A percentile compares a stretch with the other conserved stretches of the same genome.
These are phyloP conservation scores for Pygoscelis antarcticus DNA, from an alignment of 2,113 vertebrate genomes.

Conservation along the genomic window DNA sequence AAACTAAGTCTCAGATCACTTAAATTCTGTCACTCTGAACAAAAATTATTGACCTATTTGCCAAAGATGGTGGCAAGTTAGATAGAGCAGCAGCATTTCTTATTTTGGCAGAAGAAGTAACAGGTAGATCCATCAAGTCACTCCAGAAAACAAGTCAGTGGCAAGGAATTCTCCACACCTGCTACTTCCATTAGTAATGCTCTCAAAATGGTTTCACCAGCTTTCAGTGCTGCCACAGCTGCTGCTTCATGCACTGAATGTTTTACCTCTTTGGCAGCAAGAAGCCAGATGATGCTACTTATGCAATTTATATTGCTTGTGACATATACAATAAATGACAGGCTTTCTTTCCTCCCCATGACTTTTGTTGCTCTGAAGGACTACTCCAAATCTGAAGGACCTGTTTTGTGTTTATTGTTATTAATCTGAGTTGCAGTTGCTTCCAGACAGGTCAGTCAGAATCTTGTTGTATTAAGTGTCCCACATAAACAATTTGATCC, in stretches of 20 bases:
- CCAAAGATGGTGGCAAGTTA: not conserved
- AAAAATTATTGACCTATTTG: conserved; percentile 4
- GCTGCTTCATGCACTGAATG: not conserved
- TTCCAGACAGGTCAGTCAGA: not conserved
- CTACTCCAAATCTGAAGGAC: conserved; percentile 8
- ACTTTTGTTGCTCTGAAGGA: not conserved
- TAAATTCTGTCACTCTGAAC: not conserved
- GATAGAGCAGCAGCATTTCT: not conserved
- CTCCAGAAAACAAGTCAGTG: not conserved
- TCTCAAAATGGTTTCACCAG: not conserved
- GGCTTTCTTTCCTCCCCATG: not conserved
- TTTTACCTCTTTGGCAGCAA: conserved; percentile 5
- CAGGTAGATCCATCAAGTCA: conserved; percentile 27
- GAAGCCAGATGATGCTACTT: not conserved
- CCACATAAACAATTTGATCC: not conserved
- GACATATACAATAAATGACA: not conserved
- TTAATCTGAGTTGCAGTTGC: not conserved
- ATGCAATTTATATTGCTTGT: conserved; percentile 5
- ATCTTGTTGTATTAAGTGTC: not conserved
- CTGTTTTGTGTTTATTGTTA: not conserved
- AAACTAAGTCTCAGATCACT: not conserved
- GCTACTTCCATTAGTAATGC: not conserved
- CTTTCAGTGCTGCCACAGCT: conserved; percentile 1
- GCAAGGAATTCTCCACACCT: conserved; percentile 1
- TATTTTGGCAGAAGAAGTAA: not conserved